Percentiles rank a stretch among this genome's conserved stretches.
Evolutionary conservation across 2,888 invertebrate species (phyloP).

Genomic region (Tenthredo livida): DNA sequence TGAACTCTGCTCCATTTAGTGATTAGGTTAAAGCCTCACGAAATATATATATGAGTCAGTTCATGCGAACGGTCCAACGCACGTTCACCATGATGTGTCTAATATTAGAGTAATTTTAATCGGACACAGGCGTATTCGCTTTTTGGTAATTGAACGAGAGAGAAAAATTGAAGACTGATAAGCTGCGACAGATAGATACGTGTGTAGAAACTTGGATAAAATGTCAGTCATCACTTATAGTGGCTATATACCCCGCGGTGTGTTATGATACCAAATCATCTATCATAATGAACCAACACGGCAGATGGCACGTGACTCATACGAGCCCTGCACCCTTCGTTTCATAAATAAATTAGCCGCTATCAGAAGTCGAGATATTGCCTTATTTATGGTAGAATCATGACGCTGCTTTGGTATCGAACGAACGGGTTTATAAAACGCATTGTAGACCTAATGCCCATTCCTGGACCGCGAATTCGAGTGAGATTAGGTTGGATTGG

Average conservation of each 20-base stretch:
- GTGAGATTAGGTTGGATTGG: conserved; percentile 43
- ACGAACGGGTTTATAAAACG: conserved; percentile 49
- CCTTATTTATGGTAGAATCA: conserved; percentile 71
- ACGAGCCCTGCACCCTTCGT: conserved; percentile 55
- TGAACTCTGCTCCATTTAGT: conserved; percentile 47
- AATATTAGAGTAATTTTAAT: not conserved
- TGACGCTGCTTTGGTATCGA: conserved; percentile 65
- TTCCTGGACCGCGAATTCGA: conserved; percentile 29
- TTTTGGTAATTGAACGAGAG: not conserved
- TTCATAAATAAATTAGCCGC: conserved; percentile 76
- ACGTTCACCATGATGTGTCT: not conserved
- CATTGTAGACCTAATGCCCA: not conserved
- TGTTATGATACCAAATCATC: conserved; percentile 53
- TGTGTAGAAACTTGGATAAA: not conserved
- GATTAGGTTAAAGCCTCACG: conserved; percentile 17
- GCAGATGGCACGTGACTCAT: conserved; percentile 78
- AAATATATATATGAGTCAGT: not conserved
- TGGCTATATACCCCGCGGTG: conserved; percentile 14
- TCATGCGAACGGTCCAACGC: not conserved
- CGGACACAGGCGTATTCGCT: not conserved
- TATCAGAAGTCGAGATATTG: conserved; percentile 72
- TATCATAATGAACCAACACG: conserved; percentile 57
- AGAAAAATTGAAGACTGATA: not conserved
- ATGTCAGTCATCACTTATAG: conserved; percentile 18
- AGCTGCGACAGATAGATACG: not conserved